A percentile compares a stretch with the other conserved stretches of the same genome.
Evolutionary conservation across 1,140 invertebrate species (phyloP).

Genomic region (Whitmania pigra): DNA sequence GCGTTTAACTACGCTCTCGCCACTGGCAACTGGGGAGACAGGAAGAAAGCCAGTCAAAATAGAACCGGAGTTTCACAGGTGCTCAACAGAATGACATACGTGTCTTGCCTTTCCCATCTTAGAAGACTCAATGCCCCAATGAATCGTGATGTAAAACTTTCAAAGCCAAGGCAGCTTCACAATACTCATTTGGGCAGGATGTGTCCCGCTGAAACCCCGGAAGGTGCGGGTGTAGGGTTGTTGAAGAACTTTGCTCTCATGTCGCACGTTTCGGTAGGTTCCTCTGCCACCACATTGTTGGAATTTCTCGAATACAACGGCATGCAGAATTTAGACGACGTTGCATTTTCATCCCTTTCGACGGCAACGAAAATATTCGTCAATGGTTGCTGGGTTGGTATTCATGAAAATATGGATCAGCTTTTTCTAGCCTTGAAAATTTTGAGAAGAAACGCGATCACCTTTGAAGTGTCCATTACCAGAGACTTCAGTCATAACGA

Average conservation of each 20-base stretch:
- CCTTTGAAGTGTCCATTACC: conserved; percentile 96
- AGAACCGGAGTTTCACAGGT: conserved; percentile 76
- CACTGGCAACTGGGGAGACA: conserved; percentile 98
- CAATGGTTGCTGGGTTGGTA: conserved; percentile 96
- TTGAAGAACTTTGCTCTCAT: conserved; percentile 96
- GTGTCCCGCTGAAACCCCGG: conserved; percentile 44
- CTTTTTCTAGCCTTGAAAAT: conserved; percentile 89
- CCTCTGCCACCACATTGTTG: conserved; percentile 89
- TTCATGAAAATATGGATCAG: conserved; percentile 93
- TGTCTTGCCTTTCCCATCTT: conserved; percentile 91
- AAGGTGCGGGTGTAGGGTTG: conserved; percentile 54
- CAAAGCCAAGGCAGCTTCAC: conserved; percentile 91
- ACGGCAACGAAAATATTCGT: conserved; percentile 95
- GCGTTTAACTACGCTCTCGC: conserved; percentile 92
- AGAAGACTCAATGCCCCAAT: conserved; percentile 93
- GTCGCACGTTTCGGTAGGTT: conserved; percentile 97
- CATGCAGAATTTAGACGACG: conserved; percentile 98
- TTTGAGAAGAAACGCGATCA: conserved; percentile 95
- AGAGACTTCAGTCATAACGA: conserved; percentile 91
- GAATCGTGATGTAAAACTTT: conserved; percentile 91
- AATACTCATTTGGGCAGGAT: conserved; percentile 96
- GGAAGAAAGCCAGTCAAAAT: conserved; percentile 96
- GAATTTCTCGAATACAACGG: conserved; percentile 99
- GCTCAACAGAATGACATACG: conserved; percentile 70
- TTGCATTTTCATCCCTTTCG: conserved; percentile 78